Conservation (phyloP, 35 echinoderm and acorn worm genomes). For the Lytechinus variegatus region DNA sequence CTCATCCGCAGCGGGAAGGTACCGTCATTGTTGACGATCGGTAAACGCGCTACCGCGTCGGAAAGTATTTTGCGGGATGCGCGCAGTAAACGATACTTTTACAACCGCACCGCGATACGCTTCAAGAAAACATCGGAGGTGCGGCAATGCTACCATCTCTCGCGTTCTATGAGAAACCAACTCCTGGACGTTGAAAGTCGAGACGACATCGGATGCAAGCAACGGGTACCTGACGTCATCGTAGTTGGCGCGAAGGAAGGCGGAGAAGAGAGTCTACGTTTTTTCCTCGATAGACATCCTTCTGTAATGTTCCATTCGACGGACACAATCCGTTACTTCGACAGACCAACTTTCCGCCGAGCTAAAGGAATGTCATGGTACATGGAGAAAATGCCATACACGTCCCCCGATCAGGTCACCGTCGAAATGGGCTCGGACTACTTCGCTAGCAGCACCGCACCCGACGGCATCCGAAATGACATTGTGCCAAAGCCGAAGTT, state of each 20-base stretch:
- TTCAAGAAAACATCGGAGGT: not conserved
- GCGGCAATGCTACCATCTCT: not conserved
- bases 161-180: not conserved
- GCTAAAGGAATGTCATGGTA: constrained; percentile 73
- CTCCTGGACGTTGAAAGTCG: not conserved
- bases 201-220: not conserved
- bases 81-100: not conserved
- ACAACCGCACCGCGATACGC: constrained; percentile 24
- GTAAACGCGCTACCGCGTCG: not conserved
- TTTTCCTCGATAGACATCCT: constrained; percentile 69
- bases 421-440: constrained; percentile 78
- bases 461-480: constrained; percentile 45
- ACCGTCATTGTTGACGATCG: not conserved
- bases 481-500: constrained; percentile 58
- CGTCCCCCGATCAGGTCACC: constrained; percentile 60
- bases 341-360: constrained; percentile 41
- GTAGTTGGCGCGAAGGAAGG: constrained; percentile 75
- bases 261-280: constrained; percentile 58
- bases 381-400: constrained; percentile 53
- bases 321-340: constrained; percentile 63
- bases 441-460: constrained; percentile 63
- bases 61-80: not conserved
- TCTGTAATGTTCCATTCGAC: constrained; percentile 39
- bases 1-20: not conserved
- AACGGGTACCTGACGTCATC: constrained; percentile 59